Percentiles rank a stretch among this genome's conserved stretches.
These are phyloP conservation scores for Euplexia lucipara DNA, from an alignment of 2,888 invertebrate species.

Conservation along the genomic window DNA sequence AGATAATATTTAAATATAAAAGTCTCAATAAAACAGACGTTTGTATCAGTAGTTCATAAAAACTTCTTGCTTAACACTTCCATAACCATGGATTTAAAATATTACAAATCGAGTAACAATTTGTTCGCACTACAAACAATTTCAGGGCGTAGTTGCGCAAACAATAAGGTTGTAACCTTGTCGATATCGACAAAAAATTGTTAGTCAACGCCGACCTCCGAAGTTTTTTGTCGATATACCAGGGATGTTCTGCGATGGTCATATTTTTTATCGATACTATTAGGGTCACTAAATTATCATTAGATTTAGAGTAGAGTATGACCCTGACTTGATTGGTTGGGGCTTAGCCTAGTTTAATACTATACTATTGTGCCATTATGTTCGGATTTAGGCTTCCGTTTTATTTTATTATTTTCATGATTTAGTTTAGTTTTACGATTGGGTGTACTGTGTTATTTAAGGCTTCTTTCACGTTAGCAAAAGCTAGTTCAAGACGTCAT, in stretches of 20 bases:
- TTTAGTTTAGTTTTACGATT: not conserved
- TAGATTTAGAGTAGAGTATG: constrained; percentile 61
- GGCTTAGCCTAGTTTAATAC: constrained; percentile 48
- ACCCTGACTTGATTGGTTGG: constrained; percentile 58
- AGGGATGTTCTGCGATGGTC: constrained; percentile 66
- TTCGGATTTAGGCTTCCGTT: not conserved
- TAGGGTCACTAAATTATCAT: constrained; percentile 61
- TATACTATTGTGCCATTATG: constrained; percentile 47
- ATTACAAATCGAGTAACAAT: constrained; percentile 45
- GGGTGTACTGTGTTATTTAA: too few relatives aligned
- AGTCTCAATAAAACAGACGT: too few relatives aligned
- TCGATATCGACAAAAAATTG: constrained; percentile 61
- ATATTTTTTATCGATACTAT: constrained; percentile 62
- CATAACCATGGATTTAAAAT: constrained; percentile 46
- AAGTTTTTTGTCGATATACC: constrained; percentile 62
- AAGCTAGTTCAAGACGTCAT: too few relatives aligned
- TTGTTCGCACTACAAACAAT: constrained; percentile 37
- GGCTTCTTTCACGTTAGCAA: too few relatives aligned
- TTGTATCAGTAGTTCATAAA: constrained; percentile 18
- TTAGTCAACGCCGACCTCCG: constrained; percentile 65
- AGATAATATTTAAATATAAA: too few relatives aligned
- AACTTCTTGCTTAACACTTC: constrained; percentile 30
- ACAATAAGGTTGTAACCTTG: constrained; percentile 66
- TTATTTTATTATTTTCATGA: not conserved
- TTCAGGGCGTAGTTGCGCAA: constrained; percentile 62